Evolutionary conservation across 2,888 invertebrate genomes (phyloP).

Genomic region (Pandemis corylana): DNA sequence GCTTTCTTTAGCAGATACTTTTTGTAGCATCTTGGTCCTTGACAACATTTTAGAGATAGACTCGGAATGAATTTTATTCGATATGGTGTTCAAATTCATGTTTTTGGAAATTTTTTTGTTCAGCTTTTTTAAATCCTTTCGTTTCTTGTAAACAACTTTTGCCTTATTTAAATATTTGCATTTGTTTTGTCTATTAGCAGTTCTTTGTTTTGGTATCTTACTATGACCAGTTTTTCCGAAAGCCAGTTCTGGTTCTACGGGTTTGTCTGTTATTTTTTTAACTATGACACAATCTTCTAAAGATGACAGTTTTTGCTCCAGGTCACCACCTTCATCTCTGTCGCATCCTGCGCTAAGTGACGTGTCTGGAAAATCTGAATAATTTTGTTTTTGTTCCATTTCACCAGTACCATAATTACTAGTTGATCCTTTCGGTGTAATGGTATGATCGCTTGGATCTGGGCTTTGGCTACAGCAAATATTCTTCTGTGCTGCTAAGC

Average conservation of each 20-base stretch:
- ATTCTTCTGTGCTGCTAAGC: constrained; percentile 50
- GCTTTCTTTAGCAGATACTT: constrained; percentile 60
- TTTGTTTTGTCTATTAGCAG: constrained; percentile 44
- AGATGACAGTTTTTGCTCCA: constrained; percentile 40
- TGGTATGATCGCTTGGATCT: constrained; percentile 46
- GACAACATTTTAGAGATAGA: constrained; percentile 55
- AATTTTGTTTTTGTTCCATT: constrained; percentile 42
- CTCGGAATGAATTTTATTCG: constrained; percentile 50
- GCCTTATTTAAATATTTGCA: constrained; percentile 48
- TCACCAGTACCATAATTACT: constrained; percentile 49
- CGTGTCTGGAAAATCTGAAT: constrained; percentile 31
- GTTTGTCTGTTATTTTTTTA: constrained; percentile 40
- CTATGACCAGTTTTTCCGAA: constrained; percentile 49
- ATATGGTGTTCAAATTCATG: constrained; percentile 46
- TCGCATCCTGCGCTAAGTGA: constrained; percentile 46
- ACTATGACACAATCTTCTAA: constrained; percentile 40
- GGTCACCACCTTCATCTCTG: constrained; percentile 44
- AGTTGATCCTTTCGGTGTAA: constrained; percentile 48
- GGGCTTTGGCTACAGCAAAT: constrained; percentile 50
- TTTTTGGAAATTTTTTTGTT: constrained; percentile 48
- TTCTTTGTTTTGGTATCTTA: constrained; percentile 45
- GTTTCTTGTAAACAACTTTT: constrained; percentile 58
- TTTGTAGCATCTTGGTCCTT: constrained; percentile 56
- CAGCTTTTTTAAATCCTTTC: constrained; percentile 49
- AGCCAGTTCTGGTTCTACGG: constrained; percentile 48